Percentiles rank a stretch among this genome's conserved stretches.
These are phyloP conservation scores for Manis crassicaudata DNA, from an alignment of 2,797 vertebrate species.

Conservation along the genomic window DNA sequence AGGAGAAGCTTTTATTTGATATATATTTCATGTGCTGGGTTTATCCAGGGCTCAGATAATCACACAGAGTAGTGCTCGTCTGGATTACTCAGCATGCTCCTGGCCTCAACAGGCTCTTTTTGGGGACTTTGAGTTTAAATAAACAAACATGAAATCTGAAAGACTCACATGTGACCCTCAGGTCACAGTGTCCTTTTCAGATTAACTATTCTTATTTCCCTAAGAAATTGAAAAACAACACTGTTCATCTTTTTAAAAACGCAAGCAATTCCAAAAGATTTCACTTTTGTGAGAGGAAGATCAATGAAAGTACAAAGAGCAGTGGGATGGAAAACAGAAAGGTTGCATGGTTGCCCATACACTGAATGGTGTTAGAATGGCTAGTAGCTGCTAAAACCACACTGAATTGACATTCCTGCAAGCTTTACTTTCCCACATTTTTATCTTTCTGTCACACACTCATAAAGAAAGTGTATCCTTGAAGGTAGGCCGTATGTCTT, in stretches of 20 bases:
- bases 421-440: background rate
- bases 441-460: background rate
- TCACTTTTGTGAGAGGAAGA: conserved; percentile 3
- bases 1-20: conserved; percentile 70
- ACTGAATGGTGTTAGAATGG: background rate
- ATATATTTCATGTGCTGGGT: conserved; percentile 68
- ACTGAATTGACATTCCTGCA: background rate
- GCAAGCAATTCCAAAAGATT: background rate
- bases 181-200: background rate
- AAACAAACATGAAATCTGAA: conserved; percentile 46
- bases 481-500: background rate
- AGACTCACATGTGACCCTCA: background rate
- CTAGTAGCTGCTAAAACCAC: background rate
- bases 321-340: background rate
- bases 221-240: conserved; percentile 40
- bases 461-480: background rate
- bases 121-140: conserved; percentile 1
- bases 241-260: background rate
- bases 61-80: background rate
- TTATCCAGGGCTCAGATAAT: conserved; percentile 56
- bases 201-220: background rate
- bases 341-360: background rate
- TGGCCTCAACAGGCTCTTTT: conserved; percentile 30
- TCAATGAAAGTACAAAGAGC: background rate
- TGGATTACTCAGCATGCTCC: conserved; percentile 70